phyloP scores from a whole-genome alignment of 2,797 vertebrate genomes.

The Cygnus olor region DNA sequence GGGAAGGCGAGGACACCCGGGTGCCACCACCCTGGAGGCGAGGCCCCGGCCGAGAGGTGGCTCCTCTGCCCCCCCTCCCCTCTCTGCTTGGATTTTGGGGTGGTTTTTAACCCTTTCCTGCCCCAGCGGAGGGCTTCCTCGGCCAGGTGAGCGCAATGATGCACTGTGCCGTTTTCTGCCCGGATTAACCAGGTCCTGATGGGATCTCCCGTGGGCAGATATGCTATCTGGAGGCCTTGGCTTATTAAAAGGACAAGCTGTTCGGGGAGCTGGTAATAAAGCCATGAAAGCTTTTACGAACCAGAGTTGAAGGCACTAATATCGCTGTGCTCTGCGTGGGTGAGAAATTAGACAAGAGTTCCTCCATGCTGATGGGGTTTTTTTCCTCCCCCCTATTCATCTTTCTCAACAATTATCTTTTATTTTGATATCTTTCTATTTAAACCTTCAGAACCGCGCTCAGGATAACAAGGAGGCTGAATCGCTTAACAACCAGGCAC shows the following conservation, averaged over 20 bases:
- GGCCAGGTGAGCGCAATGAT: not conserved
- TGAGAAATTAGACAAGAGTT: constrained; percentile 73
- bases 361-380: constrained; percentile 18
- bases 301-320: constrained; percentile 57
- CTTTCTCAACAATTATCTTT: constrained; percentile 71
- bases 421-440: constrained; percentile 76
- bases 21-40: accelerated
- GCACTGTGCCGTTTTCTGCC: not conserved
- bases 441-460: constrained; percentile 36
- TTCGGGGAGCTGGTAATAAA: constrained; percentile 50
- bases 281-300: constrained; percentile 60
- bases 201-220: constrained; percentile 49
- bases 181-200: not conserved
- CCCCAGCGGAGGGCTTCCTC: not conserved
- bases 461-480: not conserved
- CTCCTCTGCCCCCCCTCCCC: not conserved
- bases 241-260: constrained; percentile 62
- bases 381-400: constrained; percentile 42
- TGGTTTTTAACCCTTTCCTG: not conserved
- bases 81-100: not conserved
- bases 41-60: not conserved
- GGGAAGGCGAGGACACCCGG: not conserved
- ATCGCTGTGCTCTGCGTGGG: constrained; percentile 67
- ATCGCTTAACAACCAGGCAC: not conserved
- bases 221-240: constrained; percentile 24